Evolutionary conservation across 1,140 invertebrate species (phyloP).

Genomic region (Caenorhabditis brenneri): DNA sequence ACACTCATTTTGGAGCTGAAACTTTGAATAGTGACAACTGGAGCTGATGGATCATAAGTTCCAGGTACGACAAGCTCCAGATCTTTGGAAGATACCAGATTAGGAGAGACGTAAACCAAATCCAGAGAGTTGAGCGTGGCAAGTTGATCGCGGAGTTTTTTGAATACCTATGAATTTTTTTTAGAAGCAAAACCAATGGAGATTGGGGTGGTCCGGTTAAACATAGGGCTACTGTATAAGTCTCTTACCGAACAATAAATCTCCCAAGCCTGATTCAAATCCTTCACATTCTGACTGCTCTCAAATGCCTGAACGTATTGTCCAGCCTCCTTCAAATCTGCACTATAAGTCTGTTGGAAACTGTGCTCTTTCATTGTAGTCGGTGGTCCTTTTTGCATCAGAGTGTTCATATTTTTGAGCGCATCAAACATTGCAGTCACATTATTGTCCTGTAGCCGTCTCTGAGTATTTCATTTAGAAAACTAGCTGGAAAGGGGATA

Average conservation of each 20-base stretch:
- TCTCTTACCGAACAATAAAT: constrained; percentile 80
- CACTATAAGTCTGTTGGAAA: constrained; percentile 86
- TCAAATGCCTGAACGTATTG: constrained; percentile 89
- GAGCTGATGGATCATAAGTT: constrained; percentile 79
- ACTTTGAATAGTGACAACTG: constrained; percentile 84
- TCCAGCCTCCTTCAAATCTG: constrained; percentile 88
- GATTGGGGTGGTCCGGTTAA: no score
- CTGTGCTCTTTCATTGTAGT: constrained; percentile 89
- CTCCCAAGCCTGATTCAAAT: constrained; percentile 97
- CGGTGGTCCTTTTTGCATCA: constrained; percentile 88
- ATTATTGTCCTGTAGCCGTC: constrained; percentile 74
- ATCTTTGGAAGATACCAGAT: constrained; percentile 73
- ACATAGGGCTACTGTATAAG: no score
- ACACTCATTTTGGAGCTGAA: constrained; percentile 84
- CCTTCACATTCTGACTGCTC: constrained; percentile 82
- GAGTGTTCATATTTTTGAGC: constrained; percentile 89
- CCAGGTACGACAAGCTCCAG: constrained; percentile 91
- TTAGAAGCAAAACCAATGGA: not conserved
- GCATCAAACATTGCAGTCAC: constrained; percentile 93
- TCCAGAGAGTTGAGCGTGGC: constrained; percentile 80
- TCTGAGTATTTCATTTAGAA: constrained; percentile 38
- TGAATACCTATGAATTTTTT: constrained; percentile 80
- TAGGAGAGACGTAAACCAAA: constrained; percentile 90
- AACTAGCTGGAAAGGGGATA: not conserved
- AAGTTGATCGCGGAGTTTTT: constrained; percentile 89